phyloP scores from a whole-genome alignment of 2,797 vertebrate species.

The Cirrhinus mrigala region DNA sequence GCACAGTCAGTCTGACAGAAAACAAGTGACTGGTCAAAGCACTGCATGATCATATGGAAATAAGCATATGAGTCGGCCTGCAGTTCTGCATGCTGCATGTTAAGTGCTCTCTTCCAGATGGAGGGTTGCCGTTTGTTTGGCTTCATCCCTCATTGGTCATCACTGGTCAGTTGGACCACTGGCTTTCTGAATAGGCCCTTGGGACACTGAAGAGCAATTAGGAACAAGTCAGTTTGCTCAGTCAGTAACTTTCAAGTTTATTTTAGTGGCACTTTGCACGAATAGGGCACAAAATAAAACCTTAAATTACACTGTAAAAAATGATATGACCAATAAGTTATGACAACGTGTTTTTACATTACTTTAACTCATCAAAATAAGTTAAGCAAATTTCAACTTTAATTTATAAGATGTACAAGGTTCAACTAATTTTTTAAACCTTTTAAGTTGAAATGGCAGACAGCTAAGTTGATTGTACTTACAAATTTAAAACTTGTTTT shows the following conservation, averaged over 20 bases:
- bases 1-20: background rate
- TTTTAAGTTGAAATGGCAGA: too few species aligned
- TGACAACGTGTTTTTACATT: too few species aligned
- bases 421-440: too few species aligned
- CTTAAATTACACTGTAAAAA: too few species aligned
- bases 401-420: too few species aligned
- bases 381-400: too few species aligned
- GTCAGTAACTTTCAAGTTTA: constrained; percentile 2
- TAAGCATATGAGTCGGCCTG: constrained; percentile 18
- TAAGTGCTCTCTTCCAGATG: constrained; percentile 31
- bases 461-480: too few species aligned
- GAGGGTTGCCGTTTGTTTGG: constrained; percentile 38
- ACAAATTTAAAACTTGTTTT: too few species aligned
- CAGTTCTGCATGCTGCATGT: constrained; percentile 13
- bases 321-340: too few species aligned
- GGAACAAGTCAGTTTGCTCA: background rate
- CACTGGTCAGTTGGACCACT: constrained; percentile 28
- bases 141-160: constrained; percentile 52
- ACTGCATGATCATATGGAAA: constrained; percentile 38
- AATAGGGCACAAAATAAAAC: background rate
- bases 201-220: constrained; percentile 9
- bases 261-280: background rate
- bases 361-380: too few species aligned
- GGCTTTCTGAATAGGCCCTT: constrained; percentile 23
- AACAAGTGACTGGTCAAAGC: constrained; percentile 11